Evolutionary conservation across 2,888 invertebrate species (phyloP), one percentile per base, ranked within the genome.

Genomic region (Cataglyphis albicans): DNA sequence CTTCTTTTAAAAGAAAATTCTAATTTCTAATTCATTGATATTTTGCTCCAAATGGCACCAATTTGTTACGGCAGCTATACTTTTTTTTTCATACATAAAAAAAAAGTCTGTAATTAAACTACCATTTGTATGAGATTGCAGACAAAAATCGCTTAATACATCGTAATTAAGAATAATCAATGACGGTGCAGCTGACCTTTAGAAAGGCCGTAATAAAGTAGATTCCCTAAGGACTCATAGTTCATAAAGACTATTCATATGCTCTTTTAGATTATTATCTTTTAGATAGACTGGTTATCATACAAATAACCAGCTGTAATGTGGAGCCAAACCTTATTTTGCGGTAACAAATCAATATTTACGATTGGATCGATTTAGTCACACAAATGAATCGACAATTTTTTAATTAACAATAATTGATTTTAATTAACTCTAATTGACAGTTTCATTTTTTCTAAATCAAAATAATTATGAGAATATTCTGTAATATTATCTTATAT

Each of bases 161-260:
- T n/a, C 21, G 15, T 18, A 21, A 7, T 59, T 18, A n/a, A 25
- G 15, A 64, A 75, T 75, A 64, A 75, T 48, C 65, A 18, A 32
- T 21, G 9, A 74, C 21, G 7, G 29, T 41, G 61, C 15, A 73
- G 29, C 15, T 21, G 65, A 64, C 64, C 15, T 74, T 74, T 74
- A 32, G 32, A 29, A 29, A 64, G 48, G 25, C 18, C 29, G 32
- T 48, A 74, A 74, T 74, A 44, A 75, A 35, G 15, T n/a, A 63
- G 44, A 10, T 48, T 35, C 74, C 64, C 74, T 75, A 64, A 74
- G 44, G 74, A 64, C 32, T 64, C 48, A 74, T 74, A 64, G 21
- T 32, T 75, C 48, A 21, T 29, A 64, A 64, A 32, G 15, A 32
- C 32, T 74, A 64, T 35, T 32, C 44, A 10, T 63, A 21, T n/a